Conservation (phyloP, 1,140 invertebrate genomes). For the Drosophila malerkotliana region DNA sequence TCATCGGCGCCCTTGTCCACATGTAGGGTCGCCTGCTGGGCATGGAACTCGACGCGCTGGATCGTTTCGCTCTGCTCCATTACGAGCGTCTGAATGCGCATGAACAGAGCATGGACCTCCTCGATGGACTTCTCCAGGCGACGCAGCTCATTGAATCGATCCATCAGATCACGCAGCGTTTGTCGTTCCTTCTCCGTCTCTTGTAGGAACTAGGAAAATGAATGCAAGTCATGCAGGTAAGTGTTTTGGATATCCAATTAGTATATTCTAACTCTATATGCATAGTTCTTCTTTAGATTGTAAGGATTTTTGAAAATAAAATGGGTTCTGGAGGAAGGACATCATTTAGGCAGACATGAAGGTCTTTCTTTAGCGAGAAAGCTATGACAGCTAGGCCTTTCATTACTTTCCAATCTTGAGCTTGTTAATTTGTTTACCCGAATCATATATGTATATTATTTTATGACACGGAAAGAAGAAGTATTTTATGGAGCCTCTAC, state of each 20-base stretch:
- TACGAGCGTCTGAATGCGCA: slow-evolving; percentile 81
- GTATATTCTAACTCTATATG: too few relatives aligned
- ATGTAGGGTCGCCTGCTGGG: slow-evolving; percentile 73
- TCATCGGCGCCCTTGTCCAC: slow-evolving; percentile 76
- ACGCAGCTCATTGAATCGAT: slow-evolving; percentile 77
- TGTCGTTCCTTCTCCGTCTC: slow-evolving; percentile 80
- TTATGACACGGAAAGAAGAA: background rate
- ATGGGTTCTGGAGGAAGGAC: too few relatives aligned
- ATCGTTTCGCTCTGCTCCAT: slow-evolving; percentile 81
- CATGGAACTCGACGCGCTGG: slow-evolving; percentile 81
- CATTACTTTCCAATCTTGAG: too few relatives aligned
- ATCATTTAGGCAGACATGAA: too few relatives aligned
- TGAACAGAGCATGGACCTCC: slow-evolving; percentile 80
- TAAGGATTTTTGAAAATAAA: too few relatives aligned
- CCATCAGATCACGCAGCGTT: slow-evolving; percentile 75
- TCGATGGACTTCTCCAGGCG: slow-evolving; percentile 82
- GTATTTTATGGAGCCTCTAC: background rate
- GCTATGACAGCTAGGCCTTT: too few relatives aligned
- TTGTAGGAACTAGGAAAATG: slow-evolving; percentile 66
- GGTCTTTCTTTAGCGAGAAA: too few relatives aligned
- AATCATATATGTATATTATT: too few relatives aligned
- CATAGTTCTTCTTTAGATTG: too few relatives aligned
- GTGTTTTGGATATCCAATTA: too few relatives aligned
- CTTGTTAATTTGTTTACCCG: background rate
- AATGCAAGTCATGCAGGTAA: background rate